Evolutionary conservation across 2,888 invertebrate genomes (phyloP).

Genomic region (Chalcis sispes): DNA sequence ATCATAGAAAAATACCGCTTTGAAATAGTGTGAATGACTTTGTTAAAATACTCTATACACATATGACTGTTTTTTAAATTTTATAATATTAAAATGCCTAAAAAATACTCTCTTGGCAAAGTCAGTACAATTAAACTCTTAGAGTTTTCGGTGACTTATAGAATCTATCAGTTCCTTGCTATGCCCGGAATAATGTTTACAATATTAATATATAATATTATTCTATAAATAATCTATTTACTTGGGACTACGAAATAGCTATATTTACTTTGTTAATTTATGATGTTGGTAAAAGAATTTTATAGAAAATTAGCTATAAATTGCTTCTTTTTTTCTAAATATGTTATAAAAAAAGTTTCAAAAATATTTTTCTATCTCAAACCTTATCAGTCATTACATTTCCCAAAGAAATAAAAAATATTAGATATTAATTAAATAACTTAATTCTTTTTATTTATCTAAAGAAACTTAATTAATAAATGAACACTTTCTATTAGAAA

Average conservation of each 20-base stretch:
- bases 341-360: slow-evolving; percentile 11
- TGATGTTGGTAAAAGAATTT: slow-evolving; percentile 35
- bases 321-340: background rate
- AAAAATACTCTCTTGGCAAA: slow-evolving; percentile 49
- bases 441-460: slow-evolving; percentile 32
- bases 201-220: slow-evolving; percentile 53
- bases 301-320: slow-evolving; percentile 21
- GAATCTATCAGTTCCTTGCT: slow-evolving; percentile 65
- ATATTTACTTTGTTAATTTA: slow-evolving; percentile 45
- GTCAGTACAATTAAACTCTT: slow-evolving; percentile 52
- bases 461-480: slow-evolving; percentile 39
- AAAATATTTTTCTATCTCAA: slow-evolving; percentile 36
- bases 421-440: slow-evolving; percentile 50
- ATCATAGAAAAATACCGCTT: slow-evolving; percentile 39
- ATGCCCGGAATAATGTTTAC: slow-evolving; percentile 60
- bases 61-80: slow-evolving; percentile 50
- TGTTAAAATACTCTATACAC: slow-evolving; percentile 39
- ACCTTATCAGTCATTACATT: slow-evolving; percentile 39
- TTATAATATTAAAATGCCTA: slow-evolving; percentile 52
- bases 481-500: slow-evolving; percentile 35
- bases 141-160: slow-evolving; percentile 56
- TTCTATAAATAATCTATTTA: slow-evolving; percentile 54
- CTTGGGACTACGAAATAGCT: slow-evolving; percentile 42
- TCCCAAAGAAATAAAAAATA: slow-evolving; percentile 30
- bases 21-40: slow-evolving; percentile 41